Conservation (phyloP, 2,113 vertebrate species). For the Pseudorhombus dupliciocellatus region DNA sequence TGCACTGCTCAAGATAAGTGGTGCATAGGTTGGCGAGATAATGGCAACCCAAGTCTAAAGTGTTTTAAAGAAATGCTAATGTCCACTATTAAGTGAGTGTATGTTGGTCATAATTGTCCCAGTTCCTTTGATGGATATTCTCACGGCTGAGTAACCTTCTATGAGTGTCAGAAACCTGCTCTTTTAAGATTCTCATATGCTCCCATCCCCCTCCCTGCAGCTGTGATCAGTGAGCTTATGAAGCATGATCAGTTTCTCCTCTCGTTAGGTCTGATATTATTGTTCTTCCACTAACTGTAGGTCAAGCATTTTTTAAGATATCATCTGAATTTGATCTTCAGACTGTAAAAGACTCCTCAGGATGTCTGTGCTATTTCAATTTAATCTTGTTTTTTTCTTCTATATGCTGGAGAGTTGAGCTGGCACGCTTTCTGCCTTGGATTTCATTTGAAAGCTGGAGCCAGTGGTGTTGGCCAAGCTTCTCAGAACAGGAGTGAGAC, state of each 20-base stretch:
- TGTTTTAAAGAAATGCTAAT: slow-evolving; percentile 48
- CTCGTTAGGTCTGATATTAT: slow-evolving; percentile 28
- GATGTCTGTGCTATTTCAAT: slow-evolving; percentile 6
- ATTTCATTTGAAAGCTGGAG: slow-evolving; percentile 53
- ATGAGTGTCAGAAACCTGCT: slow-evolving; percentile 31
- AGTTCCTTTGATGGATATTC: slow-evolving; percentile 43
- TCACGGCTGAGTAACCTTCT: slow-evolving; percentile 47
- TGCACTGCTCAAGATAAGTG: slow-evolving; percentile 4
- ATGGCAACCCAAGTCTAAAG: slow-evolving; percentile 29
- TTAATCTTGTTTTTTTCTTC: neutral
- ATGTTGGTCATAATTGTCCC: slow-evolving; percentile 42
- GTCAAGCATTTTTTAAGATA: slow-evolving; percentile 6
- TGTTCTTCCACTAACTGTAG: slow-evolving; percentile 32
- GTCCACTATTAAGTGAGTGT: slow-evolving; percentile 17
- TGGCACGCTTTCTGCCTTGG: slow-evolving; percentile 44
- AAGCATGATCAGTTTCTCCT: slow-evolving; percentile 19
- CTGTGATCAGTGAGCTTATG: slow-evolving; percentile 28
- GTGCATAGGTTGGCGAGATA: slow-evolving; percentile 10
- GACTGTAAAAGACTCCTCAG: neutral
- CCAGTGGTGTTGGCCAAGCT: slow-evolving; percentile 10
- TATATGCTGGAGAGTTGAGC: slow-evolving; percentile 25
- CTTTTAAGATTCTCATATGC: slow-evolving; percentile 32
- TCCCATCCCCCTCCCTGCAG: slow-evolving; percentile 11
- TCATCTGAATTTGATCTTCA: neutral
- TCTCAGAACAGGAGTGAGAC: slow-evolving; percentile 14